These are phyloP conservation scores for Pelagia noctiluca DNA, from an alignment of 30 jellyfish, hydroid and myxozoan genomes.

Conservation along the genomic window DNA sequence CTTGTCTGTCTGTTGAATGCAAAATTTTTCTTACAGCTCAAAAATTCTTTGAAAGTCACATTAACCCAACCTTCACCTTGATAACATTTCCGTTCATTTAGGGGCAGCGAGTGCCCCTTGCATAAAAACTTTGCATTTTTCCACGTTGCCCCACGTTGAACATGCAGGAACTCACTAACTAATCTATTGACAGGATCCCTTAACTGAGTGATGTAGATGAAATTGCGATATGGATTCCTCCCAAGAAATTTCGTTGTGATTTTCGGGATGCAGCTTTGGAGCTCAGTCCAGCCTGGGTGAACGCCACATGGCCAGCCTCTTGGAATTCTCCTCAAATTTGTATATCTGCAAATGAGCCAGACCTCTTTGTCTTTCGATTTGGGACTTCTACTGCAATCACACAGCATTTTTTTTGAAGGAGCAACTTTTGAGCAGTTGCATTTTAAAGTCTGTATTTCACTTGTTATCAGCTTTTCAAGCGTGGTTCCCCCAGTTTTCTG, in stretches of 20 bases:
- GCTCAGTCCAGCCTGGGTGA: slow-evolving; percentile 87
- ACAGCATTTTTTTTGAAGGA: slow-evolving; percentile 13
- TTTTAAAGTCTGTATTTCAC: slow-evolving; percentile 39
- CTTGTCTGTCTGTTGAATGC: slow-evolving; percentile 93
- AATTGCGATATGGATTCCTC: slow-evolving; percentile 11
- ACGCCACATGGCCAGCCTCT: slow-evolving; percentile 97
- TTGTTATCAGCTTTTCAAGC: slow-evolving; percentile 63
- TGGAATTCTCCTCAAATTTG: not conserved
- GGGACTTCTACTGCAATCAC: slow-evolving; percentile 76
- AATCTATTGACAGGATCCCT: slow-evolving; percentile 85
- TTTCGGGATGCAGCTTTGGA: slow-evolving; percentile 72
- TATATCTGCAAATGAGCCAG: slow-evolving; percentile 89
- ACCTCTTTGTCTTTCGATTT: slow-evolving; percentile 42
- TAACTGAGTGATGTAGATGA: slow-evolving; percentile 66
- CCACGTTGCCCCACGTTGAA: slow-evolving; percentile 96
- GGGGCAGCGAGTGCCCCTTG: slow-evolving; percentile 26
- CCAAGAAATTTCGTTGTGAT: slow-evolving; percentile 36
- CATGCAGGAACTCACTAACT: slow-evolving; percentile 93
- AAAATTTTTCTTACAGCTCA: slow-evolving; percentile 65
- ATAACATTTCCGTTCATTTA: slow-evolving; percentile 42
- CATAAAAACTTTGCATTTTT: slow-evolving; percentile 60
- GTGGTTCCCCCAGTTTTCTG: slow-evolving; percentile 97
- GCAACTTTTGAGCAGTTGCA: slow-evolving; percentile 52
- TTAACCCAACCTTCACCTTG: slow-evolving; percentile 62
- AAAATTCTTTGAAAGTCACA: slow-evolving; percentile 63